Percentiles rank a stretch among this genome's conserved stretches.
phyloP scores from a whole-genome alignment of 64 coral and sea anemone genomes.

The Hydrozoanthus tunicans region DNA sequence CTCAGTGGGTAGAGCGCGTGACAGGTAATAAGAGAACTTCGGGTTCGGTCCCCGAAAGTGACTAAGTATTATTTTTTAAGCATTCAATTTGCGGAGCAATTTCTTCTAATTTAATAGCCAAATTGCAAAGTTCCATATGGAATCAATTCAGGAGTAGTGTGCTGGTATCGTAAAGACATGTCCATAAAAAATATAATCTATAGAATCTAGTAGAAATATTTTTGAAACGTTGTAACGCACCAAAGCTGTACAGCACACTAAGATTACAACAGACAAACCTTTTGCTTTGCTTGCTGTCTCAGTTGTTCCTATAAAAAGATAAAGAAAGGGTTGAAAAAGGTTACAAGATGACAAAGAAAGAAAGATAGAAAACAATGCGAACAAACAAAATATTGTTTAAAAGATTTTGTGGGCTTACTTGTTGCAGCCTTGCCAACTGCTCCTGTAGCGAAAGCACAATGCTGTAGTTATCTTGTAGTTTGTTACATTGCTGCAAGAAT shows the following conservation, averaged over 20 bases:
- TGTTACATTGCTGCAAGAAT: slow-evolving; percentile 76
- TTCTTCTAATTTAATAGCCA: too few species aligned
- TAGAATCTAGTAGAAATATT: too few species aligned
- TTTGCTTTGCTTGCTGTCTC: slow-evolving; percentile 93
- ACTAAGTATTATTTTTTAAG: too few species aligned
- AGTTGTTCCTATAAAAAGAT: slow-evolving; percentile 67
- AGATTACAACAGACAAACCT: slow-evolving; percentile 32
- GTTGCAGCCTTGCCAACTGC: slow-evolving; percentile 84
- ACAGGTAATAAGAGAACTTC: too few species aligned
- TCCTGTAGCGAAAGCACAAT: slow-evolving; percentile 87
- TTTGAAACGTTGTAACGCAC: too few species aligned
- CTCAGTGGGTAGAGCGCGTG: too few species aligned
- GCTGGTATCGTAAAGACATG: too few species aligned
- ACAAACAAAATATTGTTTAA: neutral
- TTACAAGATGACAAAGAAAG: neutral
- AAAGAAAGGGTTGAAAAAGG: neutral
- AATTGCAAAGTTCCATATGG: too few species aligned
- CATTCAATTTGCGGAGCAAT: too few species aligned
- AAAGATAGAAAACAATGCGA: neutral
- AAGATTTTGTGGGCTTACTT: slow-evolving; percentile 39
- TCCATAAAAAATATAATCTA: too few species aligned
- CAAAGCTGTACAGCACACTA: neutral
- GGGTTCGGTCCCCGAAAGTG: too few species aligned
- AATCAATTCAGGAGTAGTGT: too few species aligned
- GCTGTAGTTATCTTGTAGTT: slow-evolving; percentile 91